Percentiles rank a stretch among this genome's conserved stretches.
Conservation (phyloP, 2,797 vertebrate species). For the Melanotaenia boesemani region DNA sequence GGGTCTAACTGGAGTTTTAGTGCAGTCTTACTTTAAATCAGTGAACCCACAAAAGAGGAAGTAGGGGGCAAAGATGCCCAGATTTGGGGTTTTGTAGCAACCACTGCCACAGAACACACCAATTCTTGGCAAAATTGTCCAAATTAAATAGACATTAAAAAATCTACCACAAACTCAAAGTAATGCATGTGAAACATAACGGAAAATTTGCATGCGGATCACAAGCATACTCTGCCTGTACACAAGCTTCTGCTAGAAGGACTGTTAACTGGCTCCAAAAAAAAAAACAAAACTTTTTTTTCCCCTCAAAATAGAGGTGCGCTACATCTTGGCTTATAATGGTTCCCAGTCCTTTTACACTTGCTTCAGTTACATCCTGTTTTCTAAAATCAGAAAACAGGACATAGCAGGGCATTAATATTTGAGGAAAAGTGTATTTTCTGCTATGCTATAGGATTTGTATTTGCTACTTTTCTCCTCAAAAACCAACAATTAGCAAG, state of each 20-base stretch:
- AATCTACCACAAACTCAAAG: no score
- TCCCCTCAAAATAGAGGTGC: not conserved
- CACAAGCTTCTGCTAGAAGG: not conserved
- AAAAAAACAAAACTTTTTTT: not conserved
- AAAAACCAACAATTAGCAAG: not conserved
- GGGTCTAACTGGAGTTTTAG: no score
- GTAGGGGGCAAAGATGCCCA: no score
- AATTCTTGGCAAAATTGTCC: no score
- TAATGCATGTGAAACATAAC: no score
- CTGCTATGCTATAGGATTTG: not conserved
- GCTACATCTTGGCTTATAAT: not conserved
- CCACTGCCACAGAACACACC: no score
- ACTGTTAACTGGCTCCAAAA: not conserved
- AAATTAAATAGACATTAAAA: no score
- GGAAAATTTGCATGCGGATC: not conserved
- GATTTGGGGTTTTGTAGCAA: not conserved
- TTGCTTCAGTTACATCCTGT: not conserved
- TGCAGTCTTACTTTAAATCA: not conserved
- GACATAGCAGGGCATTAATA: not conserved
- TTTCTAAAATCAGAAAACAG: not conserved
- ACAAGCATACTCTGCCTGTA: not conserved
- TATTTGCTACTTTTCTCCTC: slow-evolving; percentile 2
- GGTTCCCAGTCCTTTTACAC: not conserved
- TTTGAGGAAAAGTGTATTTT: not conserved
- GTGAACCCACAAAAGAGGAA: not conserved